Percentiles rank a stretch among this genome's conserved stretches.
These are phyloP conservation scores for Tamias sibiricus DNA, from an alignment of 2,113 vertebrate genomes.

Conservation along the genomic window DNA sequence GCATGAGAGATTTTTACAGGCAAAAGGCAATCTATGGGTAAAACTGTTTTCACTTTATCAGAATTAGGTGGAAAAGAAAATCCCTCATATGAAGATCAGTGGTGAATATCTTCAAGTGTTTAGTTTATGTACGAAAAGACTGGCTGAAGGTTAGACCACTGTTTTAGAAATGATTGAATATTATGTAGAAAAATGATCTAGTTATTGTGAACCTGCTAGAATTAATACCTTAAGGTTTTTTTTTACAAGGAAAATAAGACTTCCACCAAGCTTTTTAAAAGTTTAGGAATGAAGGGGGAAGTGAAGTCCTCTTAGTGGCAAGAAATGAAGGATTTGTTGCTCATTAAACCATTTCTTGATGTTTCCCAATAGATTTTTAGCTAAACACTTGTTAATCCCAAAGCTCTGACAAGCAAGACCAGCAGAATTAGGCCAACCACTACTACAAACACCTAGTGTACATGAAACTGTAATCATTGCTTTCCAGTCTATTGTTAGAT, in stretches of 20 bases:
- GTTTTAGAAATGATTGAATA: not conserved
- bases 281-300: not conserved
- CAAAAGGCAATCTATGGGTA: not conserved
- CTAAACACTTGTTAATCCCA: slow-evolving; percentile 86
- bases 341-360: slow-evolving; percentile 84
- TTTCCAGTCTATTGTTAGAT: slow-evolving; percentile 90
- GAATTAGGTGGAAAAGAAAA: not conserved
- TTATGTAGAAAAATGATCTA: not conserved
- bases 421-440: slow-evolving; percentile 86
- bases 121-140: not conserved
- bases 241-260: slow-evolving; percentile 67
- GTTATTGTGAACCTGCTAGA: slow-evolving; percentile 45
- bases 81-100: not conserved
- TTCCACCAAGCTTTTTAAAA: slow-evolving; percentile 75
- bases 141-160: not conserved
- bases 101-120: not conserved
- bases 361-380: slow-evolving; percentile 81
- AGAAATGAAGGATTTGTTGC: slow-evolving; percentile 80
- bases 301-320: slow-evolving; percentile 44
- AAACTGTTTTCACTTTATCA: not conserved
- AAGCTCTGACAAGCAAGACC: slow-evolving; percentile 80
- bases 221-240: slow-evolving; percentile 54
- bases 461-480: slow-evolving; percentile 88
- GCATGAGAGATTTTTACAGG: not conserved
- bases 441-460: slow-evolving; percentile 86